A percentile compares a stretch with the other conserved stretches of the same genome.
Conservation (phyloP, 2,113 vertebrate species). For the Semnornis frantzii region DNA sequence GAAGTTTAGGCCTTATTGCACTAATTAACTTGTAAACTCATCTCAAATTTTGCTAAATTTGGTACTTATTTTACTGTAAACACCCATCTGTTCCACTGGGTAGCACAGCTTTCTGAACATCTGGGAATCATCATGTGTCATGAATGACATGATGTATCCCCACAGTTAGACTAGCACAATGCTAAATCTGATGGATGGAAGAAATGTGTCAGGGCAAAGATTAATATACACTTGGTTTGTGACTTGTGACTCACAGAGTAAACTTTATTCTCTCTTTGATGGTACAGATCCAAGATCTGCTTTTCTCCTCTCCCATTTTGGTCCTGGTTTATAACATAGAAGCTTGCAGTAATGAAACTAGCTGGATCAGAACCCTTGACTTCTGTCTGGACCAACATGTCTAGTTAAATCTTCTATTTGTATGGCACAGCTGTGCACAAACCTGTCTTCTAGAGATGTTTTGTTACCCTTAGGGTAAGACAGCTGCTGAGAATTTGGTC, state of each 20-base stretch:
- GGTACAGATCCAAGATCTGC: constrained; percentile 33
- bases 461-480: neutral
- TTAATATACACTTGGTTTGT: constrained; percentile 45
- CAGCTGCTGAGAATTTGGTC: neutral
- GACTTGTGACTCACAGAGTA: constrained; percentile 63
- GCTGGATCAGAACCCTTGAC: neutral
- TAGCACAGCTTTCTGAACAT: constrained; percentile 67
- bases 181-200: constrained; percentile 70
- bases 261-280: constrained; percentile 54
- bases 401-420: neutral
- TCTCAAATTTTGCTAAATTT: constrained; percentile 68
- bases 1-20: neutral
- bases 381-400: neutral
- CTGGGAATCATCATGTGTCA: constrained; percentile 75
- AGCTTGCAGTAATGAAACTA: neutral
- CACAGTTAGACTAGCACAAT: constrained; percentile 68
- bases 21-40: constrained; percentile 72
- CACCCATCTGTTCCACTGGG: constrained; percentile 71
- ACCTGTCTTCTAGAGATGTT: neutral
- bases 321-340: constrained; percentile 26
- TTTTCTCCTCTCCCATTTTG: constrained; percentile 50
- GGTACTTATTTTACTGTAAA: constrained; percentile 63
- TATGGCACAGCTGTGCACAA: neutral
- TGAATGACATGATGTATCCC: constrained; percentile 75
- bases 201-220: constrained; percentile 53